Percentiles rank a stretch among this genome's conserved stretches.
Evolutionary conservation across 1,140 invertebrate genomes (phyloP).

Genomic region (Pemphigus obesinymphae): DNA sequence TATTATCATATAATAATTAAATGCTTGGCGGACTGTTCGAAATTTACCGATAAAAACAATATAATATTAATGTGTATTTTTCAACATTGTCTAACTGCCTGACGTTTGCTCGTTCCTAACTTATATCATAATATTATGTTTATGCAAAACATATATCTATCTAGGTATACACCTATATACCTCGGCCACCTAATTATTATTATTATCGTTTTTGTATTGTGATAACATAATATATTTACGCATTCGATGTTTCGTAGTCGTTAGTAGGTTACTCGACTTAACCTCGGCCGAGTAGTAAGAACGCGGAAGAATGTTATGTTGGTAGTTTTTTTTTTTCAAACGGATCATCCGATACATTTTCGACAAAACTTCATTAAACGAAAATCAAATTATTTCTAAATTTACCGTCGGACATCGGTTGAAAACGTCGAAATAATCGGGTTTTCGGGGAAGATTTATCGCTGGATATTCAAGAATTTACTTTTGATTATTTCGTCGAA

Average conservation of each 20-base stretch:
- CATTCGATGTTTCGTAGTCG: neutral
- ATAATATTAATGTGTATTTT: too few relatives aligned
- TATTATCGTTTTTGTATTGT: neutral
- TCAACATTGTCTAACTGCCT: too few relatives aligned
- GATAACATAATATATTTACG: too few relatives aligned
- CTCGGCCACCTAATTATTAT: too few relatives aligned
- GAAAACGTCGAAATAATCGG: neutral
- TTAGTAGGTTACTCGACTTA: slow-evolving; percentile 4
- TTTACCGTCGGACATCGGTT: neutral
- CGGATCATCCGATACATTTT: neutral
- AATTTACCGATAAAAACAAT: neutral
- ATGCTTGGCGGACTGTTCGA: neutral
- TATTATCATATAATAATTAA: neutral
- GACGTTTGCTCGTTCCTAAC: too few relatives aligned
- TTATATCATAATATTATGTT: too few relatives aligned
- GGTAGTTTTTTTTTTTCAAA: too few relatives aligned
- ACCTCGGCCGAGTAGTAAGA: neutral
- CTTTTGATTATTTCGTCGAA: too few relatives aligned
- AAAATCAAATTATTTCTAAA: neutral
- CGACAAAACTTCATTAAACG: neutral
- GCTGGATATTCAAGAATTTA: neutral
- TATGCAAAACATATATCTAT: too few relatives aligned
- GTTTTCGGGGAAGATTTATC: neutral
- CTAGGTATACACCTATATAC: too few relatives aligned
- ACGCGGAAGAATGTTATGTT: neutral